phyloP scores from a whole-genome alignment of 2,888 invertebrate species.

The Seira ritae region DNA sequence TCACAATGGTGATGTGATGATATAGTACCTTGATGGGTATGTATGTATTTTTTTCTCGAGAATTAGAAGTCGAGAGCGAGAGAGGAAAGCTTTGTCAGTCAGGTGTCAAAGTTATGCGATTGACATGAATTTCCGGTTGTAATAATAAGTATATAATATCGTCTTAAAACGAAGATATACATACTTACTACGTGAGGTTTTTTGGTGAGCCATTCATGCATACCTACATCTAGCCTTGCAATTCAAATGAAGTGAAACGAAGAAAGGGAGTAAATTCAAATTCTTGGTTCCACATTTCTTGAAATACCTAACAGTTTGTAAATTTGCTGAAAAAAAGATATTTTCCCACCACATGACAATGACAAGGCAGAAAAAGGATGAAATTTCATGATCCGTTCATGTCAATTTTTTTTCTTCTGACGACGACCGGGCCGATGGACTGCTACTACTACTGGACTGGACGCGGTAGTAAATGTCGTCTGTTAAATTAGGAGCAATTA shows the following conservation, averaged over 20 bases:
- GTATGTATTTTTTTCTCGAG: not conserved
- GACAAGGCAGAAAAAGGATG: not conserved
- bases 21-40: not conserved
- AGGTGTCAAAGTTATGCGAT: slow-evolving; percentile 36
- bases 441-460: slow-evolving; percentile 24
- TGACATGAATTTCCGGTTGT: slow-evolving; percentile 33
- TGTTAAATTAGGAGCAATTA: slow-evolving; percentile 49
- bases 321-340: not conserved
- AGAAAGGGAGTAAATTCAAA: too few relatives aligned
- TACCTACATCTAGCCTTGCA: too few relatives aligned
- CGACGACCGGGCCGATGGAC: too few relatives aligned
- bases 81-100: slow-evolving; percentile 32
- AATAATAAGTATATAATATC: too few relatives aligned
- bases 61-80: not conserved
- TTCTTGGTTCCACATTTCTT: not conserved
- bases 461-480: slow-evolving; percentile 48
- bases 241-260: not conserved
- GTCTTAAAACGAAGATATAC: too few relatives aligned
- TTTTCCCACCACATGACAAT: not conserved
- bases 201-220: too few relatives aligned
- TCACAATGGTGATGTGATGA: not conserved
- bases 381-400: not conserved
- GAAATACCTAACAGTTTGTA: not conserved
- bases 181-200: too few relatives aligned
- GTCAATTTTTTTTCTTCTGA: too few relatives aligned